These are phyloP conservation scores for Porites lobata DNA, from an alignment of 92 coral and sea anemone genomes.

Conservation along the genomic window DNA sequence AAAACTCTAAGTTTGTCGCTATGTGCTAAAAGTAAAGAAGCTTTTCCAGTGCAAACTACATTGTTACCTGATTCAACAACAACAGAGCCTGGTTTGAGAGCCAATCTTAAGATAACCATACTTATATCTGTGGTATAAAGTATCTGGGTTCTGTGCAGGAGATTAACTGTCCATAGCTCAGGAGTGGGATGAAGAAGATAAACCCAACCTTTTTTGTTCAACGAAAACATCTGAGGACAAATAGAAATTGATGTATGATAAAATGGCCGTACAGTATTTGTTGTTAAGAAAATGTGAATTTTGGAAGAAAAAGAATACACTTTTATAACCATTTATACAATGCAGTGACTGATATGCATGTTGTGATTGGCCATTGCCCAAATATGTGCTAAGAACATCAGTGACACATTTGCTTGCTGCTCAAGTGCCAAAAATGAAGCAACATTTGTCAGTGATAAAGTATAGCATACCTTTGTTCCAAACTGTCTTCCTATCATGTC, in stretches of 20 bases:
- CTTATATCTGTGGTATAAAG: slow-evolving; percentile 96
- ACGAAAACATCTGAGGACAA: slow-evolving; percentile 68
- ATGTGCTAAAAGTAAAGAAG: too few relatives aligned
- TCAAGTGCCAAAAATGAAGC: neutral
- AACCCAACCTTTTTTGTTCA: slow-evolving; percentile 92
- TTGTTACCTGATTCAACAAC: slow-evolving; percentile 93
- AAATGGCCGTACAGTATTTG: too few relatives aligned
- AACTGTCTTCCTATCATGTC: slow-evolving; percentile 89
- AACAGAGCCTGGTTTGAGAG: slow-evolving; percentile 92
- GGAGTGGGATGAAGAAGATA: slow-evolving; percentile 95
- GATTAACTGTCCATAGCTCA: slow-evolving; percentile 93
- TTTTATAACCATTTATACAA: too few relatives aligned
- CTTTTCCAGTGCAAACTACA: neutral
- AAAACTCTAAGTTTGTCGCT: too few relatives aligned
- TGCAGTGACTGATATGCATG: too few relatives aligned
- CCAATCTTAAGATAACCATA: slow-evolving; percentile 88
- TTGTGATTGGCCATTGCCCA: too few relatives aligned
- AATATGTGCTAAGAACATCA: too few relatives aligned
- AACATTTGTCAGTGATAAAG: too few relatives aligned
- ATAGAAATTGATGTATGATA: neutral
- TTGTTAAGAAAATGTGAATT: too few relatives aligned
- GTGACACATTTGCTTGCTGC: too few relatives aligned
- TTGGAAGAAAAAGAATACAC: too few relatives aligned
- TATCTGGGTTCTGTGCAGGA: slow-evolving; percentile 98
- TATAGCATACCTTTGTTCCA: slow-evolving; percentile 88